Evolutionary conservation across 2,113 vertebrate species (phyloP).

Genomic region (Bombycilla garrulus): DNA sequence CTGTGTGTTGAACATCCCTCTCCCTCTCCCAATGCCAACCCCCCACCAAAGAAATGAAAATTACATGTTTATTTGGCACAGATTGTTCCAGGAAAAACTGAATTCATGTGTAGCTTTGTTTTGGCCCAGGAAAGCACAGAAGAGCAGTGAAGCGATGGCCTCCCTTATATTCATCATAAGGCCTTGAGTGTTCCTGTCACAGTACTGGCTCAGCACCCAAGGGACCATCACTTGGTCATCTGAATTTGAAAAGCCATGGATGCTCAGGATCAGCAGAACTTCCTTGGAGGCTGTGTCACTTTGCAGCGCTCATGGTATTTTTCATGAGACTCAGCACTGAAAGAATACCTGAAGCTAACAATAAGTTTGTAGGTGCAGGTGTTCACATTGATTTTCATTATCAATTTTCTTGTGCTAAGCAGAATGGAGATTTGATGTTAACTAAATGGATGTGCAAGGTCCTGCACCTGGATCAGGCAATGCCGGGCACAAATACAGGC

Average conservation of each 20-base stretch:
- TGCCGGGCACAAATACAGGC: neutral
- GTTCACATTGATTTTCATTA: neutral
- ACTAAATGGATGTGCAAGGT: neutral
- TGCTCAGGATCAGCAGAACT: neutral
- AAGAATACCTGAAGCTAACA: neutral
- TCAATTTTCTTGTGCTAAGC: neutral
- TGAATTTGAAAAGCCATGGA: neutral
- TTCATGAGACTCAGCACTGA: neutral
- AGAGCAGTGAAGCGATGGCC: too few relatives aligned
- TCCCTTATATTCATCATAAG: accelerated
- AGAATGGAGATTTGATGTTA: neutral
- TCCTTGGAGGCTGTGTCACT: neutral
- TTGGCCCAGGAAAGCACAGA: neutral
- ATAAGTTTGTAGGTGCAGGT: neutral
- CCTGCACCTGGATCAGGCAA: neutral
- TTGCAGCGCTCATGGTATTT: neutral
- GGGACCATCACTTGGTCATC: neutral
- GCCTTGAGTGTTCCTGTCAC: neutral
- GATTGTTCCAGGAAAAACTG: neutral
- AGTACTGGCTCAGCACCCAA: neutral
- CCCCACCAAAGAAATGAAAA: neutral
- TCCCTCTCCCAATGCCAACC: accelerated
- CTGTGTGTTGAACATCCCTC: neutral
- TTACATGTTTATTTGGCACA: neutral
- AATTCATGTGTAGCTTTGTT: neutral